These are phyloP conservation scores for Epistrophella euchroma DNA, from an alignment of 2,888 invertebrate genomes.

Conservation along the genomic window DNA sequence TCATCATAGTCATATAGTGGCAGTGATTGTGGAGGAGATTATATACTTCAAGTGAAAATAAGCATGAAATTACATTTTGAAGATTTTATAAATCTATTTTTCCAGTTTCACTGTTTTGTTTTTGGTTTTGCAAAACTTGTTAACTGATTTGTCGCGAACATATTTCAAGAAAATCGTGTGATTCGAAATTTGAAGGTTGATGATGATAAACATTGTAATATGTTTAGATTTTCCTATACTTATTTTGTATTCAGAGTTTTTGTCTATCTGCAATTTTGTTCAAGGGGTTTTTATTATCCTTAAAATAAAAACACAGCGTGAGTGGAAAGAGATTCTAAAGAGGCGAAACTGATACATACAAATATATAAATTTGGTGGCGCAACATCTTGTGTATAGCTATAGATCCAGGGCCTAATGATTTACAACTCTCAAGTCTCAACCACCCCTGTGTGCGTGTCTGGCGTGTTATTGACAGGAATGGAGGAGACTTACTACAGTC, in stretches of 20 bases:
- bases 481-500: no score
- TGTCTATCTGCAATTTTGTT: no score
- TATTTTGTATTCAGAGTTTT: background rate
- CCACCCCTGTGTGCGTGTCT: no score
- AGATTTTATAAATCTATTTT: constrained; percentile 53
- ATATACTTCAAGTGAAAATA: constrained; percentile 57
- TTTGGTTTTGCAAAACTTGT: constrained; percentile 35
- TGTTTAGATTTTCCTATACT: background rate
- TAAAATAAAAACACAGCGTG: background rate
- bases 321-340: background rate
- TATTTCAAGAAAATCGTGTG: constrained; percentile 43
- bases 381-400: no score
- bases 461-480: no score
- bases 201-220: background rate
- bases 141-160: constrained; percentile 51
- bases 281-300: background rate
- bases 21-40: background rate
- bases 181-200: constrained; percentile 21
- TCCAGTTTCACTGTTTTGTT: constrained; percentile 20
- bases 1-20: background rate
- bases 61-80: constrained; percentile 71
- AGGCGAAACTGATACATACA: no score
- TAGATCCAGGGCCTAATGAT: no score
- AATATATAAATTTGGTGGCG: no score
- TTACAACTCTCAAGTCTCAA: no score